Conservation (phyloP, 2,888 invertebrate genomes). For the Amiota minor region DNA sequence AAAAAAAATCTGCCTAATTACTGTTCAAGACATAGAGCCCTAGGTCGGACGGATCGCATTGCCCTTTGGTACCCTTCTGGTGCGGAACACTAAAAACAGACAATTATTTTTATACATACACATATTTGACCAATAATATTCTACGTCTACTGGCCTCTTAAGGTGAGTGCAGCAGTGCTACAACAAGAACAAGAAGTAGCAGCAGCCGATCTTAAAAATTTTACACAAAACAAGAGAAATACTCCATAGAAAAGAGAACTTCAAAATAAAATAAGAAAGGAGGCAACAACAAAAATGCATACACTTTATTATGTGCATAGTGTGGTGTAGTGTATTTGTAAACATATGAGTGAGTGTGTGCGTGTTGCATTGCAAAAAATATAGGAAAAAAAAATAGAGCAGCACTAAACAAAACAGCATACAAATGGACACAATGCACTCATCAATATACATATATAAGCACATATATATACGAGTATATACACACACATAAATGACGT, state of each 20-base stretch:
- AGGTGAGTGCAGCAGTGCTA: too few relatives aligned
- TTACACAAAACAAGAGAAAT: conserved; percentile 14
- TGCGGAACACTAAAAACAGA: too few relatives aligned
- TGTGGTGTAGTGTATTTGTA: not conserved
- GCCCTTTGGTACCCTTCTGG: too few relatives aligned
- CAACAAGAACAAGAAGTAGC: conserved; percentile 34
- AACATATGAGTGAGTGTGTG: not conserved
- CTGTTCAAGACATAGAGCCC: too few relatives aligned
- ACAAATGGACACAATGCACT: conserved; percentile 25
- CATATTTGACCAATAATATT: too few relatives aligned
- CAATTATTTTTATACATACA: too few relatives aligned
- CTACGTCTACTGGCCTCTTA: too few relatives aligned
- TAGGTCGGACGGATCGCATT: too few relatives aligned
- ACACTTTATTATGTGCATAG: too few relatives aligned
- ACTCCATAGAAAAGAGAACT: too few relatives aligned
- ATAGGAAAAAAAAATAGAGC: conserved; percentile 50
- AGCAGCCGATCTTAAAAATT: not conserved
- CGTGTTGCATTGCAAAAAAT: conserved; percentile 42
- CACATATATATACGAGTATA: too few relatives aligned
- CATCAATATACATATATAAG: conserved; percentile 4
- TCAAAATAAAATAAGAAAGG: not conserved
- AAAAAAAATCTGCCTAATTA: too few relatives aligned
- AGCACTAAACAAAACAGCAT: conserved; percentile 36
- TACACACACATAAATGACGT: conserved; percentile 34
- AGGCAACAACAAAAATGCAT: not conserved